These are phyloP conservation scores for Forbesichthys agassizii DNA, from an alignment of 2,113 vertebrate genomes.

Conservation along the genomic window DNA sequence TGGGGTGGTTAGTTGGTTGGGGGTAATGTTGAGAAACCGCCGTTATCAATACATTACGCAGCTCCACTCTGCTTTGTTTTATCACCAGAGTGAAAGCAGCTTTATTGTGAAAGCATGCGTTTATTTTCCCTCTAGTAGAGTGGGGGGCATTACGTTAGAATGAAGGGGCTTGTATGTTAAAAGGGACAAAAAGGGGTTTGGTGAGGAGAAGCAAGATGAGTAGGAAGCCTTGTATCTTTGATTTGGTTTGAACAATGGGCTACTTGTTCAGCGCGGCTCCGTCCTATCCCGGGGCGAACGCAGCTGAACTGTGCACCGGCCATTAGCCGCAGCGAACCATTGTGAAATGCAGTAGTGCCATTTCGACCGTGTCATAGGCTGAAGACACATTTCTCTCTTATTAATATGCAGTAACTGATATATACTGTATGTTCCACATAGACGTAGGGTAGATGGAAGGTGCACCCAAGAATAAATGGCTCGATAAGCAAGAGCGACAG, in stretches of 20 bases:
- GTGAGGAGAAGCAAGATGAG: slow-evolving; percentile 26
- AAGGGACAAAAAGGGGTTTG: slow-evolving; percentile 23
- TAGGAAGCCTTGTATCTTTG: slow-evolving; percentile 23
- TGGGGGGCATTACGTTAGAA: slow-evolving; percentile 20
- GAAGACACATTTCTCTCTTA: too few species aligned
- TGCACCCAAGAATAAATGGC: too few species aligned
- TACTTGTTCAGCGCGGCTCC: slow-evolving; percentile 30
- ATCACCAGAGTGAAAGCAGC: slow-evolving; percentile 28
- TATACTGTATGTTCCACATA: too few species aligned
- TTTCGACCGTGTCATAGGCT: too few species aligned
- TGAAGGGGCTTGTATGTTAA: slow-evolving; percentile 29
- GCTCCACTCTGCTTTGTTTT: slow-evolving; percentile 16
- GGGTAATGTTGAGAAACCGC: slow-evolving; percentile 30
- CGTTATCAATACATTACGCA: slow-evolving; percentile 55
- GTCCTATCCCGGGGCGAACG: slow-evolving; percentile 3
- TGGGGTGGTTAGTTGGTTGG: slow-evolving; percentile 15
- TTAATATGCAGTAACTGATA: too few species aligned
- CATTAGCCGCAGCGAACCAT: too few species aligned
- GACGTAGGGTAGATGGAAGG: too few species aligned
- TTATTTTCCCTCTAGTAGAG: slow-evolving; percentile 30
- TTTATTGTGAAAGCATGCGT: slow-evolving; percentile 26
- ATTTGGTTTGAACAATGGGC: slow-evolving; percentile 23
- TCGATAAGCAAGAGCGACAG: too few species aligned
- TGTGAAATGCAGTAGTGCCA: too few species aligned
- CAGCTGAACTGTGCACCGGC: not conserved